phyloP scores from a whole-genome alignment of 2,888 invertebrate genomes.

The Tromatobia lineatoria region DNA sequence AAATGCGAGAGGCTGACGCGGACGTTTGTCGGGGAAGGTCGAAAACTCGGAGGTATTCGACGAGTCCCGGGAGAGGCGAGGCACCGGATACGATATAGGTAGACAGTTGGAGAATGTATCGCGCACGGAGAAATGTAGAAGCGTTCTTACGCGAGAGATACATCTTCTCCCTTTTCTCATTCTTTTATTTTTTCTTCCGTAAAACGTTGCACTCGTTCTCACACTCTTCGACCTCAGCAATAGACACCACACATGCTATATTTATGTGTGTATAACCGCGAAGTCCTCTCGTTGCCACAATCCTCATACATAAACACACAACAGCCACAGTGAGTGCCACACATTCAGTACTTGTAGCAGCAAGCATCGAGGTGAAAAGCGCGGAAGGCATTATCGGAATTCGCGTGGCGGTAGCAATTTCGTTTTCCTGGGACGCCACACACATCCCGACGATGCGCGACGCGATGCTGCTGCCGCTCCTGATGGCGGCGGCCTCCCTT shows the following conservation, averaged over 20 bases:
- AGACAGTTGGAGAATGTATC: constrained; percentile 39
- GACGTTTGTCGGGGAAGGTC: constrained; percentile 51
- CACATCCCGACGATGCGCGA: constrained; percentile 33
- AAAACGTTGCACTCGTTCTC: constrained; percentile 34
- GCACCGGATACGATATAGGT: constrained; percentile 23
- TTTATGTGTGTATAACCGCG: constrained; percentile 1
- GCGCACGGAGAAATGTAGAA: constrained; percentile 16
- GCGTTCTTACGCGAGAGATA: constrained; percentile 49
- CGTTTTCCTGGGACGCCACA: constrained; percentile 66
- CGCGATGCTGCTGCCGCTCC: constrained; percentile 21
- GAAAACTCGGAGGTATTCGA: constrained; percentile 49
- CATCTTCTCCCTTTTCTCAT: constrained; percentile 7
- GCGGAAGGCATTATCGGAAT: constrained; percentile 75
- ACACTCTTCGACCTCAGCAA: constrained; percentile 38
- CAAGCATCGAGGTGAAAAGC: constrained; percentile 67
- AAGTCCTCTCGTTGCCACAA: constrained; percentile 18
- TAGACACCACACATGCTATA: constrained; percentile 22
- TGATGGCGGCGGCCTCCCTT: neutral
- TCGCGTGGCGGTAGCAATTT: constrained; percentile 75
- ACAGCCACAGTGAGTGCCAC: neutral
- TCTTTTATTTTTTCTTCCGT: constrained; percentile 29
- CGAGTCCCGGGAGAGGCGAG: constrained; percentile 47
- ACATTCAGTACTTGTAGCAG: neutral
- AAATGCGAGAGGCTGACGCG: constrained; percentile 13
- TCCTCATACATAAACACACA: constrained; percentile 49